Evolutionary conservation across 37 sponge, comb jelly and placozoan species (phyloP), one percentile per base, ranked within the genome.

Genomic region (Eunapius fragilis): DNA sequence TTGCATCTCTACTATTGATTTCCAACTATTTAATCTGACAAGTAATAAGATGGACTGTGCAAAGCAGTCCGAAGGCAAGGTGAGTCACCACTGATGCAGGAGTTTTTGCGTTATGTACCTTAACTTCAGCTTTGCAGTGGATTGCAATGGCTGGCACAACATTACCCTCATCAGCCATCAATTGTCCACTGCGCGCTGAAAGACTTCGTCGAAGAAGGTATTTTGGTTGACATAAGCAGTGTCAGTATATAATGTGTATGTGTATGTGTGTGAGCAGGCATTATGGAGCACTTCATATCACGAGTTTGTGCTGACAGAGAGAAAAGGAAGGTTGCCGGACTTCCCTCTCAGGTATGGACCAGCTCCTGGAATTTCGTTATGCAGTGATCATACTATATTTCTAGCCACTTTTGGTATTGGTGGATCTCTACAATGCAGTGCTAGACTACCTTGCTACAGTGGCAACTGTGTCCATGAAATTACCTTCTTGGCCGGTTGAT

Each of bases 151-250:
- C 71, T 88, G 1, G 88, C 83, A 33, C 70, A 76, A 22, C 70
- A 69, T 69, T 77, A 83, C 31, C 78, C 83, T 23, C 78, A 78
- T 28, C 88, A 82, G 34, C 88, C 88, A 27, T 24, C 71, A 25
- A 71, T 88, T 0, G 70, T 37, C 25, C 76, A 49, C 48, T n/a
- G 22, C 2, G 30, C 83, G 12, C 33, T 88, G 71, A 37, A 68
- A 68, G 88, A 88, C 25, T 88, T 69, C 27, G 25, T 88, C 1
- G 88, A 82, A 71, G 23, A 83, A 82, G 88, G 88, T 88, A 70
- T 34, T 19, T 34, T 31, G n/a, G 41, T 41, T 9, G 6, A 41
- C 10, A 33, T 4, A 67, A 17, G 25, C 3, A 0, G 45, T 25
- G 27, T 50, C 3, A 12, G 0, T 11, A 10, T 37, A 1, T 76